Evolutionary conservation across 1,140 invertebrate genomes (phyloP), one percentile per base, ranked within the genome.

Genomic region (Branchinecta lynchi): DNA sequence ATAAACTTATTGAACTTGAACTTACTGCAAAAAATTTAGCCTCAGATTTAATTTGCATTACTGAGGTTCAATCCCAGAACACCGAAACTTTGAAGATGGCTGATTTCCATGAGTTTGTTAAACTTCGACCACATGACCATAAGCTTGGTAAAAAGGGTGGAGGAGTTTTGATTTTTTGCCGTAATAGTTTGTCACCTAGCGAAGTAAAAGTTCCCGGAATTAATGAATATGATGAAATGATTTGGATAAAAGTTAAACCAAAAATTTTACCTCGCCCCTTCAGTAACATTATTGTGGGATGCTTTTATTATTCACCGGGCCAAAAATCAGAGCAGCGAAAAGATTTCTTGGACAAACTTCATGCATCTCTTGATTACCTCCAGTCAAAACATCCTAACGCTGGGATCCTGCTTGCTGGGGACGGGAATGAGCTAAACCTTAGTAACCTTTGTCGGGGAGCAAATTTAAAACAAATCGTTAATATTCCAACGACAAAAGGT

Each of bases 31-130:
- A 60, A 15, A 60, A 60, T 15, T 20, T 60, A 60, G 51, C 51
- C 12, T 60, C 51, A 60, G 51, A 60, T 60, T 60, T 60, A 60
- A 60, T 60, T 60, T 60, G 51, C 17, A 60, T 60, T 15, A 60
- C 51, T 60, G 51, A 60, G 51, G 51, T 60, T 60, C 51, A 60
- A 20, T 60, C 51, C 51, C 51, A 60, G 17, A 60, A 60, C 51
- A 12, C 17, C 12, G 51, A 60, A 15, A 60, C 51, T 60, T 20
- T 60, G 51, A 60, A 60, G 51, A 60, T 20, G 51, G 51, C 51
- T 60, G 12, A 60, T 60, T 60, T 60, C 17, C 12, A 60, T 60
- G 51, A 60, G 51, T 20, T 32, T 60, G 17, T 60, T 60, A 60
- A 60, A 60, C 51, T 60, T 12, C 51, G 51, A 12, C 51, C 51